phyloP scores from a whole-genome alignment of 2,888 invertebrate genomes.

The Ptycholaimellus sp. region DNA sequence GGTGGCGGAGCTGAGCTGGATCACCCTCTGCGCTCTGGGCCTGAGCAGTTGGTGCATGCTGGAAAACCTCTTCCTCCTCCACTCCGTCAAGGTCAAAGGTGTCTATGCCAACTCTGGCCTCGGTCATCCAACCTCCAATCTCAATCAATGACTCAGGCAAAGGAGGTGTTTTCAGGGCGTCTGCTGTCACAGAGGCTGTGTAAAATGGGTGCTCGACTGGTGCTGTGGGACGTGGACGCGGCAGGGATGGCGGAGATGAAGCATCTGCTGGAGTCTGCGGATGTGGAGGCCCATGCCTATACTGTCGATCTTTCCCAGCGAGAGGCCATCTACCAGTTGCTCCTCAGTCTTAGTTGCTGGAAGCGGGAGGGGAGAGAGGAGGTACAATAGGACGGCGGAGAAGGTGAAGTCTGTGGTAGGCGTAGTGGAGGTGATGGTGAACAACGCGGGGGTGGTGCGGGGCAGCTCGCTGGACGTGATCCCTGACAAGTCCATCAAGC shows the following conservation, averaged over 20 bases:
- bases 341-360: too few species aligned
- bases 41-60: too few species aligned
- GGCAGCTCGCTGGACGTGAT: conserved; percentile 55
- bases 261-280: conserved; percentile 36
- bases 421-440: conserved; percentile 56
- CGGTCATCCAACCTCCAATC: too few species aligned
- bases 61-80: too few species aligned
- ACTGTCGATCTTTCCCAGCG: conserved; percentile 55
- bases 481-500: conserved; percentile 56
- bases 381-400: conserved; percentile 13
- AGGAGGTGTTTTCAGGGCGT: too few species aligned
- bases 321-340: conserved; percentile 51
- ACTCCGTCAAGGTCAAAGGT: too few species aligned
- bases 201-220: conserved; percentile 43
- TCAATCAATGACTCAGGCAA: too few species aligned
- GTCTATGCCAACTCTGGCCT: conserved; percentile 47
- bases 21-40: too few species aligned
- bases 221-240: conserved; percentile 66
- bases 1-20: too few species aligned
- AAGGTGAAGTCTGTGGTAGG: conserved; percentile 42
- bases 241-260: conserved; percentile 55
- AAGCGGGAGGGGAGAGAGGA: too few species aligned
- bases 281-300: conserved; percentile 43
- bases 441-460: conserved; percentile 76
- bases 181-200: too few species aligned